phyloP scores from a whole-genome alignment of 53 echinoderm and acorn worm species.

The Luidia sarsii region DNA sequence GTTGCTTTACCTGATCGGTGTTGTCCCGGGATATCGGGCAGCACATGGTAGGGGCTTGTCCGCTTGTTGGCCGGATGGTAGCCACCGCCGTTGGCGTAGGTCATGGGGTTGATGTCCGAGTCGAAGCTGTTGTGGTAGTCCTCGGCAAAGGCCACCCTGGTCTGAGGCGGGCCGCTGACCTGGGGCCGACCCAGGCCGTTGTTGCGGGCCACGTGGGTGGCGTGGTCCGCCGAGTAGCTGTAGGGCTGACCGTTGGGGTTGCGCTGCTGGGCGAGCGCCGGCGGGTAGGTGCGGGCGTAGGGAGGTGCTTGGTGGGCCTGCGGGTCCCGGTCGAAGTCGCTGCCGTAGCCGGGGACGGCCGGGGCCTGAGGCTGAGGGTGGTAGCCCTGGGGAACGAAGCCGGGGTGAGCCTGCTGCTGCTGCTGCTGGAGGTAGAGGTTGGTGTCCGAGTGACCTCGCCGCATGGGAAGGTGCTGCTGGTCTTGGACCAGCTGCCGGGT shows the following conservation, averaged over 20 bases:
- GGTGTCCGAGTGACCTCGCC: constrained; percentile 82
- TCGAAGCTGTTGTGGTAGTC: constrained; percentile 48
- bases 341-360: constrained; percentile 1
- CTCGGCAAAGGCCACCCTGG: constrained; percentile 32
- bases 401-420: neutral
- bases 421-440: constrained; percentile 55
- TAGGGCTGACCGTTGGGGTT: constrained; percentile 58
- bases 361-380: constrained; percentile 9
- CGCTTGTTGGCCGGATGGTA: constrained; percentile 38
- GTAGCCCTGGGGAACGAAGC: constrained; percentile 20
- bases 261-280: constrained; percentile 23
- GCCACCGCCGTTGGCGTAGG: constrained; percentile 54
- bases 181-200: constrained; percentile 46
- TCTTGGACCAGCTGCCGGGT: constrained; percentile 66
- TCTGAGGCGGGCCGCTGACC: constrained; percentile 26
- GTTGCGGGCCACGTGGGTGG: constrained; percentile 80
- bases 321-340: neutral
- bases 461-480: constrained; percentile 64
- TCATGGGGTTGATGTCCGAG: constrained; percentile 31
- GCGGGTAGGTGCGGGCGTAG: constrained; percentile 31
- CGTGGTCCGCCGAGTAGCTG: constrained; percentile 93
- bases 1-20: no score
- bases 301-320: constrained; percentile 6
- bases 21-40: constrained; percentile 73
- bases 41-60: constrained; percentile 78